Evolutionary conservation across 2,797 vertebrate species (phyloP), one percentile per base, ranked within the genome.

Genomic region (Lagocephalus sceleratus): DNA sequence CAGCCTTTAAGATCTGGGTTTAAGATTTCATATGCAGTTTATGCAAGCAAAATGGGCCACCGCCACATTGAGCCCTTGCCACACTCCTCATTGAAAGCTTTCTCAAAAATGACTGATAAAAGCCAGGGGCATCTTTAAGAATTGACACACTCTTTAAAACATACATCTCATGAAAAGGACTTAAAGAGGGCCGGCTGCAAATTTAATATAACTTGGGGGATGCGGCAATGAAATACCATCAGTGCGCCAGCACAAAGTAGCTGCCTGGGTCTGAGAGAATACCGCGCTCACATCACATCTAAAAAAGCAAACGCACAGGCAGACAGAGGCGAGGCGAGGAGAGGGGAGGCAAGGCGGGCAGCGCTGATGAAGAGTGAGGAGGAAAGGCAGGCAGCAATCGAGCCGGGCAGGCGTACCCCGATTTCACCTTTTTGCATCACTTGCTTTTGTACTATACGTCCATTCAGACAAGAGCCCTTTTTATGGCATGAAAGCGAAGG

Each of bases 341-440:
- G n/a, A 69, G 79, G 78, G 71, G 76, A n/a, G n/a, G 71, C 66
- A 47, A 82, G 76, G 79, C 76, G 79, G 80, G 73, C 78, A 50
- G 56, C 78, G 77, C 76, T 88, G 86, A 88, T 83, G 83, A 86
- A 85, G 87, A 89, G 81, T 79, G 78, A 87, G 68, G 72, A 79
- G 79, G 68, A 68, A 73, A 85, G 76, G 71, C 77, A 82, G 76
- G 66, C 81, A 61, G 40, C 78, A 82, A 85, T 84, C 74, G 83
- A 84, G 82, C 66, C 71, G 67, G 71, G 75, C 75, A 69, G 73
- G 78, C 78, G 77, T 73, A 71, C 63, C 69, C 68, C 66, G 82
- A 89, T 91, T 91, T 91, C 88, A 90, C 81, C 87, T 89, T 89
- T 92, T 92, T 91, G 88, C 90, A 90, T 91, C 90, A 92, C 85